A percentile compares a stretch with the other conserved stretches of the same genome.
These are phyloP conservation scores for Drosophila robusta DNA, from an alignment of 2,888 invertebrate species.

Conservation along the genomic window DNA sequence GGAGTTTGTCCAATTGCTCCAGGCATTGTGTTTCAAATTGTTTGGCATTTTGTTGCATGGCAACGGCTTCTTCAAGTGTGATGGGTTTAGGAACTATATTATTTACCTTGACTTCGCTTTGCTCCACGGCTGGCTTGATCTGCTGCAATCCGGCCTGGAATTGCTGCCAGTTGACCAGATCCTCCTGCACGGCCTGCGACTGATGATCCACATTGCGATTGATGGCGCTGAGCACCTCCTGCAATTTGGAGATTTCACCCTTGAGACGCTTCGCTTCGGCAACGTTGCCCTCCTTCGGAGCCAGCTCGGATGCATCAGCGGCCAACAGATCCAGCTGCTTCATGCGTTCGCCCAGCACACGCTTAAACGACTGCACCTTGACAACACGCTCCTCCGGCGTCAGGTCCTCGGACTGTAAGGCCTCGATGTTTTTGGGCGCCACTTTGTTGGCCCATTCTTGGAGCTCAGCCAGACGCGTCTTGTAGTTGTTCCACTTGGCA, in stretches of 20 bases:
- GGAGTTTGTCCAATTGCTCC: constrained; percentile 90
- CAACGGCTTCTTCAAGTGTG: constrained; percentile 92
- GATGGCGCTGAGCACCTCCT: constrained; percentile 91
- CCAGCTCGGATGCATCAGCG: constrained; percentile 90
- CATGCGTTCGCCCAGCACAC: constrained; percentile 91
- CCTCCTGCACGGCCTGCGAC: constrained; percentile 90
- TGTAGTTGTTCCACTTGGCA: constrained; percentile 92
- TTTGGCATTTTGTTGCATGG: constrained; percentile 90
- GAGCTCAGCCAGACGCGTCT: constrained; percentile 90
- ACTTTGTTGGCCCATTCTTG: constrained; percentile 92
- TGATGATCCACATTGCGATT: constrained; percentile 92
- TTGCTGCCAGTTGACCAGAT: constrained; percentile 93
- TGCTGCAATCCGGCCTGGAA: constrained; percentile 92
- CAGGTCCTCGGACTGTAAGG: constrained; percentile 91
- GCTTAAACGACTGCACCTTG: constrained; percentile 91
- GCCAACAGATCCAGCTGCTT: constrained; percentile 90
- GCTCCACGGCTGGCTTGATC: constrained; percentile 95
- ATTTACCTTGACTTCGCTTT: constrained; percentile 92
- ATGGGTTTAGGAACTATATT: constrained; percentile 88
- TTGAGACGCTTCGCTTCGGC: constrained; percentile 91
- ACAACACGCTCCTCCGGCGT: constrained; percentile 93
- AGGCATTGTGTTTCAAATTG: constrained; percentile 92
- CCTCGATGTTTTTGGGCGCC: constrained; percentile 90
- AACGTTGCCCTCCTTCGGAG: constrained; percentile 88
- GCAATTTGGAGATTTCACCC: constrained; percentile 90